Evolutionary conservation across 2,888 invertebrate species (phyloP).

Genomic region (Dryobotodes eremita): DNA sequence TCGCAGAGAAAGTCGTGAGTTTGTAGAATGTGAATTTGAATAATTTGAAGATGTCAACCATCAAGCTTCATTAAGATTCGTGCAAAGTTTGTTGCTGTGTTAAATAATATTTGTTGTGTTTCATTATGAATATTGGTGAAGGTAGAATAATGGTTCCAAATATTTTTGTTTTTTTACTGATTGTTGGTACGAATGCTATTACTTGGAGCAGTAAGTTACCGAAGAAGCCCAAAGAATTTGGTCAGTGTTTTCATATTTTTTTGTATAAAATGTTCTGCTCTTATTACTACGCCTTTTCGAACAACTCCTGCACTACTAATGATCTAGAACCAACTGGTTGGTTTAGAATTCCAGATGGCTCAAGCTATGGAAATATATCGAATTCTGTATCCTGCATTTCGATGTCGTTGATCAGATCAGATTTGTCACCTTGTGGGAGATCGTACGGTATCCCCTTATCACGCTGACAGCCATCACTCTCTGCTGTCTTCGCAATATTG

Average conservation of each 20-base stretch:
- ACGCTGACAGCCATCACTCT: too few species aligned
- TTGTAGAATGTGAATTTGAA: slow-evolving; percentile 1
- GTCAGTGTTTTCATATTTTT: slow-evolving; percentile 26
- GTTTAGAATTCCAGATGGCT: not conserved
- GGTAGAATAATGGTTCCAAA: slow-evolving; percentile 4
- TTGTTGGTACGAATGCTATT: slow-evolving; percentile 25
- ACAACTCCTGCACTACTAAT: not conserved
- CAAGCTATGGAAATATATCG: not conserved
- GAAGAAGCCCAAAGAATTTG: slow-evolving; percentile 21
- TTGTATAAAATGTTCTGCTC: not conserved
- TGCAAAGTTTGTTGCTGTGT: slow-evolving; percentile 1
- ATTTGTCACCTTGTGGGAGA: not conserved
- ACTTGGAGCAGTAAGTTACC: slow-evolving; percentile 27
- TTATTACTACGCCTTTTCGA: not conserved
- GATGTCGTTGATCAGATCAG: too few species aligned
- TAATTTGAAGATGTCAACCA: slow-evolving; percentile 20
- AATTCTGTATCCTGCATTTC: not conserved
- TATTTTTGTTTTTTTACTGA: slow-evolving; percentile 9
- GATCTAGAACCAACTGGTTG: too few species aligned
- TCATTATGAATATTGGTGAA: not conserved
- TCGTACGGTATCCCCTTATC: not conserved
- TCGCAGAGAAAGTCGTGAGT: slow-evolving; percentile 29
- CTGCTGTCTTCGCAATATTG: not conserved
- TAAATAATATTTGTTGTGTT: slow-evolving; percentile 1
- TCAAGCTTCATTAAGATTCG: slow-evolving; percentile 12